Percentiles rank a stretch among this genome's conserved stretches.
Evolutionary conservation across 2,797 vertebrate species (phyloP).

Genomic region (Bovichtus diacanthus): DNA sequence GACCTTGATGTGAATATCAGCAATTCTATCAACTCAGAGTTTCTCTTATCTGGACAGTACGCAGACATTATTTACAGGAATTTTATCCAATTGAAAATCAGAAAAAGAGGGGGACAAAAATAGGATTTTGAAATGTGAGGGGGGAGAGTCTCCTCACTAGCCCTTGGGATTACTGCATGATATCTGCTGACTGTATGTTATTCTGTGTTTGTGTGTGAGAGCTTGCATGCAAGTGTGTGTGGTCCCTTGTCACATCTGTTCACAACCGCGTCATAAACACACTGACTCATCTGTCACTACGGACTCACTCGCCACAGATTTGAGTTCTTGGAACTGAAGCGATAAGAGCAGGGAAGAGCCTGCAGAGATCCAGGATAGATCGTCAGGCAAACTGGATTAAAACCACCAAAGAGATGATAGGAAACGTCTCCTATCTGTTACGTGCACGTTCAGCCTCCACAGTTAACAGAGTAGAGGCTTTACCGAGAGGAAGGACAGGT

Average conservation of each 20-base stretch:
- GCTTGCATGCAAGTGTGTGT: slow-evolving; percentile 38
- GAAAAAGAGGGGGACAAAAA: not conserved
- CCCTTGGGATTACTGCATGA: slow-evolving; percentile 19
- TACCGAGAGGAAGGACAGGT: slow-evolving; percentile 95
- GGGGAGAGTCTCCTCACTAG: not conserved
- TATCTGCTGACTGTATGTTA: slow-evolving; percentile 49
- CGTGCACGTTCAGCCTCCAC: slow-evolving; percentile 5
- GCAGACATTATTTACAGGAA: not conserved
- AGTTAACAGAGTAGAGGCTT: slow-evolving; percentile 18
- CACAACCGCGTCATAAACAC: slow-evolving; percentile 53
- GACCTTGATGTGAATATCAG: not conserved
- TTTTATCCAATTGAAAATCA: not conserved
- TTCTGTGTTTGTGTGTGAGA: slow-evolving; percentile 39
- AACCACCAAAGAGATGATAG: slow-evolving; percentile 23
- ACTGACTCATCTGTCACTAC: slow-evolving; percentile 23
- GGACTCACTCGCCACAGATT: slow-evolving; percentile 27
- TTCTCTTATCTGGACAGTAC: not conserved
- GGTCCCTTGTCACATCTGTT: slow-evolving; percentile 51
- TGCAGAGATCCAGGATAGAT: slow-evolving; percentile 6
- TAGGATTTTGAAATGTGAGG: not conserved
- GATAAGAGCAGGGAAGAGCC: slow-evolving; percentile 1
- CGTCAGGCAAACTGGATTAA: slow-evolving; percentile 13
- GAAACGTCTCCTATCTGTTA: slow-evolving; percentile 1
- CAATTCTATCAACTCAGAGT: not conserved
- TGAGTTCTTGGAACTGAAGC: slow-evolving; percentile 43